phyloP scores from a whole-genome alignment of 2,113 vertebrate species.

The Triplophysa dalaica region DNA sequence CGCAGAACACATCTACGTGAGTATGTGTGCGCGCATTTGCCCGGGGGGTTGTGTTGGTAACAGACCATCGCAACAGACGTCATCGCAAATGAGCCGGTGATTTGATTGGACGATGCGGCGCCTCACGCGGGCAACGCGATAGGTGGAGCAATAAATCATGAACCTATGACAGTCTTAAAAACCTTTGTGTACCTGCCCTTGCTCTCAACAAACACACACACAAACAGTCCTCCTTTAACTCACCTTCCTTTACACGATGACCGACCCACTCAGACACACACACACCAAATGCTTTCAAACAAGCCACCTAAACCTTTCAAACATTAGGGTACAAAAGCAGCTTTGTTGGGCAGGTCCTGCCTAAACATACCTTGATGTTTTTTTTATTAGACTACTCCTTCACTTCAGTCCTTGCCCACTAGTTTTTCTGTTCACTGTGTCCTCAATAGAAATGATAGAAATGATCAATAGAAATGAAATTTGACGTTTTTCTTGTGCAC shows the following conservation, averaged over 20 bases:
- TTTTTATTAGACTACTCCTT: conserved; percentile 12
- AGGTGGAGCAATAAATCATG: conserved; percentile 34
- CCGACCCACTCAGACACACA: conserved; percentile 21
- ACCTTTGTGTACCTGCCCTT: conserved; percentile 29
- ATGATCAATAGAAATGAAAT: background rate
- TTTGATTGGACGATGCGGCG: conserved; percentile 35
- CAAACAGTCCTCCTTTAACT: conserved; percentile 30
- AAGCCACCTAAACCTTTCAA: conserved; percentile 35
- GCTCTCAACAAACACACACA: background rate
- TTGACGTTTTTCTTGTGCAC: background rate
- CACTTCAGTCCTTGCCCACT: background rate
- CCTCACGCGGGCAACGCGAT: conserved; percentile 14
- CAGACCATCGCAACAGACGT: conserved; percentile 54
- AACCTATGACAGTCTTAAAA: conserved; percentile 11
- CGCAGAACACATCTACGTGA: conserved; percentile 36
- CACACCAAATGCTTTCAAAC: conserved; percentile 20
- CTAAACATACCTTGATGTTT: conserved; percentile 25
- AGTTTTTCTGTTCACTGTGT: background rate
- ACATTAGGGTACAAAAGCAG: conserved; percentile 31
- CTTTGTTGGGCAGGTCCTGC: conserved; percentile 39
- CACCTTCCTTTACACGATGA: conserved; percentile 46
- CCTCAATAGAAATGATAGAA: too few species aligned
- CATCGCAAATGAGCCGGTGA: conserved; percentile 15
- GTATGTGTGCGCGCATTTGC: conserved; percentile 20
- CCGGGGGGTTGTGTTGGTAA: conserved; percentile 11